A percentile compares a stretch with the other conserved stretches of the same genome.
Conservation (phyloP, 2,797 vertebrate species). For the Apogon hyalosoma region DNA sequence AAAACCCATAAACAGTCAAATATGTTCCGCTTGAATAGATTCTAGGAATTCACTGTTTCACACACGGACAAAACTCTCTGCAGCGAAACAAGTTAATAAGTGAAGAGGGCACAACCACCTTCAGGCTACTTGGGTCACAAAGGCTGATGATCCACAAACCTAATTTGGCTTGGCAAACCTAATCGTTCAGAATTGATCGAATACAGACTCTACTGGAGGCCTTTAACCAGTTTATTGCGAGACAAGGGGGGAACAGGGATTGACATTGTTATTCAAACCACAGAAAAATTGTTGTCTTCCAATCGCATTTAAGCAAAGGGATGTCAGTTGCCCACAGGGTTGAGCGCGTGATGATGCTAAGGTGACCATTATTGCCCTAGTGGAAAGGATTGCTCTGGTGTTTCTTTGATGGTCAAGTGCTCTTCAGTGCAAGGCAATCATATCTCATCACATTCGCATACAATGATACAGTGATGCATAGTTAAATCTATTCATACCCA, state of each 20-base stretch:
- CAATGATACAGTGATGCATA: slow-evolving; percentile 3
- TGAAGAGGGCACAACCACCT: slow-evolving; percentile 70
- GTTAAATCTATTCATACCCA: slow-evolving; percentile 15
- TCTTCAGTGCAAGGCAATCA: slow-evolving; percentile 60
- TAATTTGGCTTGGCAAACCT: slow-evolving; percentile 81
- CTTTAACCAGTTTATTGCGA: slow-evolving; percentile 61
- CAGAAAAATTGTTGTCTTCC: slow-evolving; percentile 59
- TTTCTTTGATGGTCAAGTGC: slow-evolving; percentile 61
- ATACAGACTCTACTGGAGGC: slow-evolving; percentile 62
- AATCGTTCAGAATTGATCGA: slow-evolving; percentile 75
- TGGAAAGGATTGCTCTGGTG: slow-evolving; percentile 41
- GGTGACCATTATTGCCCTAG: slow-evolving; percentile 63
- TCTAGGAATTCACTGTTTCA: slow-evolving; percentile 55
- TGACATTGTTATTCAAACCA: slow-evolving; percentile 72
- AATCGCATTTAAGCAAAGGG: slow-evolving; percentile 45
- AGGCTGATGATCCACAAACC: slow-evolving; percentile 67
- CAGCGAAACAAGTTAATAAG: slow-evolving; percentile 53
- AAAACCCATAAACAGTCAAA: slow-evolving; percentile 57
- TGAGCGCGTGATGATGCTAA: slow-evolving; percentile 71
- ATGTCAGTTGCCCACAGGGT: slow-evolving; percentile 60
- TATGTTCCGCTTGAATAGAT: slow-evolving; percentile 58
- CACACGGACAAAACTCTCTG: slow-evolving; percentile 36
- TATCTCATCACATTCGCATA: slow-evolving; percentile 26
- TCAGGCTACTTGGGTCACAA: slow-evolving; percentile 70
- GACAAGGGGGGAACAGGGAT: slow-evolving; percentile 71